Base-by-base conservation (phyloP, 2,113 vertebrate genomes). In the Corythornis madagascariensis region DNA sequence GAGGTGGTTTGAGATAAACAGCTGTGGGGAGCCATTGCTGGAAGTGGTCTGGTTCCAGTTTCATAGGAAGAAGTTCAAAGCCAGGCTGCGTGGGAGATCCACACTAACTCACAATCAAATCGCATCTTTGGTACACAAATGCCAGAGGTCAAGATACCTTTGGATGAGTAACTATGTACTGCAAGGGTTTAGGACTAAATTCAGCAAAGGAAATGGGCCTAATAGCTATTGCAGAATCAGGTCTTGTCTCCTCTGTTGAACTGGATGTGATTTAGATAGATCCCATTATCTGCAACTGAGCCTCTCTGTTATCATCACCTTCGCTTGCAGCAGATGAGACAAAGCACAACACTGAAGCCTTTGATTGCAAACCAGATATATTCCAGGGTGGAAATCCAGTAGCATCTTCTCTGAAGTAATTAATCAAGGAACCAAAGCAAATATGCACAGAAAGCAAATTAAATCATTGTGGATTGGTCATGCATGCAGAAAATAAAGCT, bases 401-500 rank as follows among this genome's bases (percentile, higher is more conserved):
- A 63, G 35, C 26, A 63, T 71, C 52, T 81, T 47, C 25, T 45
- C 40, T 43, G 45, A 71, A 67, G 67, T 50, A 61, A 93, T 91
- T 89, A 80, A 75, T 14, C 75, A 21, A 77, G n/a, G 28, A 65
- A 61, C 48, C 52, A 69, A 60, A 64, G 63, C 52, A 80, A 38
- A 81, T 61, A 2, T 12, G 53, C 78, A 64, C 26, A 77, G 85
- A 77, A 5, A 91, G 16, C 26, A 67, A 82, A 83, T 67, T 13
- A 73, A 95, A 86, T 63, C 45, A 28, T 7, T 33, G 56, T 28
- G 70, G 47, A 25, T 33, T 43, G 47, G 67, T 53, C 77, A 70
- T 7, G 16, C 29, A 74, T 93, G 50, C 59, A 88, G 74, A 76
- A 77, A 86, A 89, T 87, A 92, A 89, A 92, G 60, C 86, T 59